phyloP scores from a whole-genome alignment of 2,888 invertebrate species.

The Hypena proboscidalis region DNA sequence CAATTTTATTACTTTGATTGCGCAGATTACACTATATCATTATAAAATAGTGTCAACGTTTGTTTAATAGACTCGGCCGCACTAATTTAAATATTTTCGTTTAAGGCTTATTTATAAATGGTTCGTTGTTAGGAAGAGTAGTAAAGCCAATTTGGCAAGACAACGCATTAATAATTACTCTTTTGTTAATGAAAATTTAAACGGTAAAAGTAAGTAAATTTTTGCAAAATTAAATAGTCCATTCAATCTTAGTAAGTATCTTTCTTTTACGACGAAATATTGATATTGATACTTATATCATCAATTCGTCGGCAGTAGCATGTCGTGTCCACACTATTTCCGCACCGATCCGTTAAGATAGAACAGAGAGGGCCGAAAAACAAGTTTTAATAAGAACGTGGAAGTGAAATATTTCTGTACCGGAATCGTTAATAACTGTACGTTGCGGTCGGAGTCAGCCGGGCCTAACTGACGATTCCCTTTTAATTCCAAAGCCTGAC shows the following conservation, averaged over 20 bases:
- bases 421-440: slow-evolving; percentile 81
- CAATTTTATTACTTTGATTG: slow-evolving; percentile 35
- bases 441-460: slow-evolving; percentile 69
- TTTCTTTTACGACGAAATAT: too few relatives aligned
- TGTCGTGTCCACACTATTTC: slow-evolving; percentile 59
- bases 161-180: too few relatives aligned
- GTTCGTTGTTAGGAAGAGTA: too few relatives aligned
- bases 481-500: slow-evolving; percentile 80
- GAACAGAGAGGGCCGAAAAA: slow-evolving; percentile 73
- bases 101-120: too few relatives aligned
- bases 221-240: too few relatives aligned
- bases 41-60: slow-evolving; percentile 11
- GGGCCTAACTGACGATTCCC: slow-evolving; percentile 69
- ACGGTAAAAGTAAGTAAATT: too few relatives aligned
- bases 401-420: slow-evolving; percentile 83
- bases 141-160: too few relatives aligned
- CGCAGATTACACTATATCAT: slow-evolving; percentile 23
- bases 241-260: too few relatives aligned
- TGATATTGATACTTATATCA: background rate
- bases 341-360: slow-evolving; percentile 59
- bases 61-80: slow-evolving; percentile 12
- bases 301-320: background rate
- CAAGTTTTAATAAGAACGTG: slow-evolving; percentile 82
- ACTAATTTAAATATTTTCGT: too few relatives aligned
- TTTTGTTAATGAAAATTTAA: too few relatives aligned